Evolutionary conservation across 2,797 vertebrate species (phyloP).

Genomic region (Lepus oiostolus): DNA sequence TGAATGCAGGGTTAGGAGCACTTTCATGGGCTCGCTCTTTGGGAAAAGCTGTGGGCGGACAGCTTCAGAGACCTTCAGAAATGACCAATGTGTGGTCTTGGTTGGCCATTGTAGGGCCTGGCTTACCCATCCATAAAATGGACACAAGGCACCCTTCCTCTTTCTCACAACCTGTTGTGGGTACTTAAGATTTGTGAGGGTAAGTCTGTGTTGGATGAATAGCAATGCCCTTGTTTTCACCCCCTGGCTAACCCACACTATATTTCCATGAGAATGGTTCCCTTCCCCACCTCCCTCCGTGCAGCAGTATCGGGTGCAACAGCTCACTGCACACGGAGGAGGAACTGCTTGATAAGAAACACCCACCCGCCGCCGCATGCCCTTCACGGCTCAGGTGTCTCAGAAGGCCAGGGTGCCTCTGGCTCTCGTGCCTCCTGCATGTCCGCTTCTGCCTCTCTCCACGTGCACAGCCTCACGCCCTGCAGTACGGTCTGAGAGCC

Average conservation of each 20-base stretch:
- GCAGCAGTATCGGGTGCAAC: background rate
- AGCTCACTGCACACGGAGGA: background rate
- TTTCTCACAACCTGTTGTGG: background rate
- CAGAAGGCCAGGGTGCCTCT: background rate
- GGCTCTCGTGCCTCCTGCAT: background rate
- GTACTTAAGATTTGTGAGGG: conserved; percentile 34
- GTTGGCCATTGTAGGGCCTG: background rate
- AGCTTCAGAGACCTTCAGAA: background rate
- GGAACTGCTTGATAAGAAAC: background rate
- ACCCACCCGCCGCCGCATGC: accelerated
- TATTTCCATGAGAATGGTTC: background rate
- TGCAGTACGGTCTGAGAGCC: background rate
- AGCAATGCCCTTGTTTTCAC: background rate
- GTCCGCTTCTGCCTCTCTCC: background rate
- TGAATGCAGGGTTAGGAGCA: conserved; percentile 10
- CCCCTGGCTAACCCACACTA: background rate
- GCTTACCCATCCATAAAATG: background rate
- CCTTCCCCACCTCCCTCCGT: background rate
- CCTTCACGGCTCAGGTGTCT: background rate
- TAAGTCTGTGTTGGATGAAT: background rate
- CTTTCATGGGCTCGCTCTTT: background rate
- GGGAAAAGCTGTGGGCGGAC: background rate
- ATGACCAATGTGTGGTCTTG: background rate
- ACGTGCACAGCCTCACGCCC: background rate
- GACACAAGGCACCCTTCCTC: background rate